These are phyloP conservation scores for Catalaphyllia jardinei DNA, from an alignment of 64 coral and sea anemone species.

Conservation along the genomic window DNA sequence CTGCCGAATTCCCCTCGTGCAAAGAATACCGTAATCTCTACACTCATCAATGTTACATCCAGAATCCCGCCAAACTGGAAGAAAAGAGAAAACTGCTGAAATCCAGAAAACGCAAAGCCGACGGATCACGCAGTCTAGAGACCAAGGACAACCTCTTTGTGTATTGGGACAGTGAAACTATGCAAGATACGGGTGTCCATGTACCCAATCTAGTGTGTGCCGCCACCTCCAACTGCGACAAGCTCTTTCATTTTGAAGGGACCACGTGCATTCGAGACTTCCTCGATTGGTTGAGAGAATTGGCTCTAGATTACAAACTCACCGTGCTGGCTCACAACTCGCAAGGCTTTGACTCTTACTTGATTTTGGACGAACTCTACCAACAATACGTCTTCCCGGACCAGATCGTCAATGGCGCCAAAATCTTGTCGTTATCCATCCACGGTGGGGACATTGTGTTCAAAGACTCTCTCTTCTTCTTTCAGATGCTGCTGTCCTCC, in stretches of 20 bases:
- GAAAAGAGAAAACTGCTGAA: too few relatives aligned
- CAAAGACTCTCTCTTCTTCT: conserved; percentile 33
- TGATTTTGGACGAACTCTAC: conserved; percentile 26
- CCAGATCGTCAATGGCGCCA: conserved; percentile 29
- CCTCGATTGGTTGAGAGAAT: not conserved
- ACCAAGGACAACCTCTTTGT: not conserved
- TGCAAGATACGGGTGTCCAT: conserved; percentile 13
- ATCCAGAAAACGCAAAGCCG: not conserved
- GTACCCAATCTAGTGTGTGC: conserved; percentile 16
- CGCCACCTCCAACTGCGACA: not conserved
- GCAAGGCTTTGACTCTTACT: conserved; percentile 8
- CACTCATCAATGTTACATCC: not conserved
- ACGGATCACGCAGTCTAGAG: not conserved
- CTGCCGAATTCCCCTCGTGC: not conserved
- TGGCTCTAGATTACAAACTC: not conserved
- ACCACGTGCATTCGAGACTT: not conserved
- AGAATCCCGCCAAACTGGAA: too few relatives aligned
- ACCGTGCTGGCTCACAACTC: conserved; percentile 3
- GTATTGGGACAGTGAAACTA: conserved; percentile 16
- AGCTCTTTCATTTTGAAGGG: not conserved
- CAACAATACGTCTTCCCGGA: not conserved
- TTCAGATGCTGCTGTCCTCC: not conserved
- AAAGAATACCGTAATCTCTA: not conserved
- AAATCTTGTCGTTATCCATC: not conserved
- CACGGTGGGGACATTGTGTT: not conserved